phyloP scores from a whole-genome alignment of 53 echinoderm and acorn worm genomes.

The Patiria pectinifera region DNA sequence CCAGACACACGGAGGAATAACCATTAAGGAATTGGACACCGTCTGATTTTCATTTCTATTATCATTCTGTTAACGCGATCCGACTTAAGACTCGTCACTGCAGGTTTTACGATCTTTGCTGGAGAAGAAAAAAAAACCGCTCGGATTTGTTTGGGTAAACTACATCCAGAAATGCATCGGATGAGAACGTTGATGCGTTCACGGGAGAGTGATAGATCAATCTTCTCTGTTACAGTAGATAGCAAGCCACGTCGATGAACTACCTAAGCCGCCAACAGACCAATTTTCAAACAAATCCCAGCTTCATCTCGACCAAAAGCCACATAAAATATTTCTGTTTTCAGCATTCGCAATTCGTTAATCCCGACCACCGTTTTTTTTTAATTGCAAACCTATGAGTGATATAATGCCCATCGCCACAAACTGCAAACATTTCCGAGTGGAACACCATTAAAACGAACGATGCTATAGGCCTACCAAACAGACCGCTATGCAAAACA shows the following conservation, averaged over 20 bases:
- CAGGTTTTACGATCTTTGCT: background rate
- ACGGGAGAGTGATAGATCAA: background rate
- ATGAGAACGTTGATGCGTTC: background rate
- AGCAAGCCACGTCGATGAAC: slow-evolving; percentile 41
- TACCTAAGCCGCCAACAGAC: background rate
- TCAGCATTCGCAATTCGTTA: no score
- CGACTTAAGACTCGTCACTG: background rate
- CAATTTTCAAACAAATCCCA: no score
- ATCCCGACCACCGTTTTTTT: no score
- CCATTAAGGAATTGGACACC: slow-evolving; percentile 53
- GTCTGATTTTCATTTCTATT: slow-evolving; percentile 31
- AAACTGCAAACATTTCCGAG: no score
- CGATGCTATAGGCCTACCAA: no score
- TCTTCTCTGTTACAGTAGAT: slow-evolving; percentile 8
- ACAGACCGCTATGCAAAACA: no score
- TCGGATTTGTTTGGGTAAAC: background rate
- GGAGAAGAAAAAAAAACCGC: background rate
- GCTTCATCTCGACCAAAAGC: no score
- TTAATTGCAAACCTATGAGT: no score
- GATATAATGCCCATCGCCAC: no score
- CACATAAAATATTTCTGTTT: no score
- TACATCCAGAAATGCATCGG: background rate
- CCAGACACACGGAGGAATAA: slow-evolving; percentile 28
- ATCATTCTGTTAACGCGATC: background rate
- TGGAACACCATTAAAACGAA: no score